Evolutionary conservation across 2,888 invertebrate species (phyloP).

Genomic region (Linnaemya tessellans): DNA sequence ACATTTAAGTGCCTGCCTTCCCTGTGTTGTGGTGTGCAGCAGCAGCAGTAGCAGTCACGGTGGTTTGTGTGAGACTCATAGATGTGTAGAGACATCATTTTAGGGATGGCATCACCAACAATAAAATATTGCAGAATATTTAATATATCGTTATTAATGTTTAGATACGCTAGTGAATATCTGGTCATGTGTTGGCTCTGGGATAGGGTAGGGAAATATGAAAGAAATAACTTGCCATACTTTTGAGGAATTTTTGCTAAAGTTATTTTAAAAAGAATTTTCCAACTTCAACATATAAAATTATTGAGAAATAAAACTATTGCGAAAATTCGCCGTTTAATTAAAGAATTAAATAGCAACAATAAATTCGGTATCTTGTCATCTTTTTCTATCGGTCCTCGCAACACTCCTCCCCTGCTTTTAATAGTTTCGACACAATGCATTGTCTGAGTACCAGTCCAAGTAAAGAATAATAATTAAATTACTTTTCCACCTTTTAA

Average conservation of each 20-base stretch:
- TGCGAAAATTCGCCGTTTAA: too few relatives aligned
- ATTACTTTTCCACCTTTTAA: too few relatives aligned
- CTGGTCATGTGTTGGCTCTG: not conserved
- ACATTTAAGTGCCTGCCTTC: constrained; percentile 37
- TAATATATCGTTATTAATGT: too few relatives aligned
- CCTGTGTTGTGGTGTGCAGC: not conserved
- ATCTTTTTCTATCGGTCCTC: too few relatives aligned
- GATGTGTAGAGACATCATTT: not conserved
- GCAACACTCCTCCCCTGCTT: too few relatives aligned
- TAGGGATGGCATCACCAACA: not conserved
- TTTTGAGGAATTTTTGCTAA: not conserved
- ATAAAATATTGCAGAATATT: not conserved
- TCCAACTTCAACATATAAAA: too few relatives aligned
- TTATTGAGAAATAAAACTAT: too few relatives aligned
- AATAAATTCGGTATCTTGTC: too few relatives aligned
- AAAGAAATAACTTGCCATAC: not conserved
- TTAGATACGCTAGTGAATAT: not conserved
- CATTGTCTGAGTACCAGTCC: too few relatives aligned
- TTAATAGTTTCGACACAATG: too few relatives aligned
- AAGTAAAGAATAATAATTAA: too few relatives aligned
- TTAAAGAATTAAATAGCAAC: too few relatives aligned
- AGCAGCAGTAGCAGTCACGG: not conserved
- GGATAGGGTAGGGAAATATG: not conserved
- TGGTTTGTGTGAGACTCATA: not conserved
- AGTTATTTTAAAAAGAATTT: not conserved